A percentile compares a stretch with the other conserved stretches of the same genome.
Evolutionary conservation across 2,888 invertebrate genomes (phyloP).

Genomic region (Athetis lepigone): DNA sequence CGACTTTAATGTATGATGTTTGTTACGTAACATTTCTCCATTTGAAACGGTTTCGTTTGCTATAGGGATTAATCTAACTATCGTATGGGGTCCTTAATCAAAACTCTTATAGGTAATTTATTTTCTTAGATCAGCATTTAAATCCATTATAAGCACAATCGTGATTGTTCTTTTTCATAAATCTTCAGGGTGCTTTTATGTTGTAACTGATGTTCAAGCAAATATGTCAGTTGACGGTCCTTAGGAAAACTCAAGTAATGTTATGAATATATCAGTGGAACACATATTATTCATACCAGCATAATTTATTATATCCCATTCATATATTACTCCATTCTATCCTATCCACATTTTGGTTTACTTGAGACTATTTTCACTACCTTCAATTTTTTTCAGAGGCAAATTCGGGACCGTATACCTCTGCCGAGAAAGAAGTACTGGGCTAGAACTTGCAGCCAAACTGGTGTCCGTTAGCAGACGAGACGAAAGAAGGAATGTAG

Average conservation of each 20-base stretch:
- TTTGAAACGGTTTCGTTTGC: constrained; percentile 30
- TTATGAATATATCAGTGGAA: not conserved
- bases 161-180: constrained; percentile 26
- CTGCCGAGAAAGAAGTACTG: constrained; percentile 96
- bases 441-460: constrained; percentile 97
- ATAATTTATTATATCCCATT: too few relatives aligned
- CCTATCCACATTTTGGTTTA: too few relatives aligned
- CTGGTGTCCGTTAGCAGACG: constrained; percentile 96
- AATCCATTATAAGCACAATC: constrained; percentile 26
- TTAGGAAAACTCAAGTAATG: not conserved
- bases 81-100: constrained; percentile 38
- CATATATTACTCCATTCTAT: not conserved
- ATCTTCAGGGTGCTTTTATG: constrained; percentile 31
- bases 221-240: constrained; percentile 11
- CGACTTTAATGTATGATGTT: constrained; percentile 27
- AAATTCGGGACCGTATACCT: constrained; percentile 99
- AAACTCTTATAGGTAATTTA: constrained; percentile 31
- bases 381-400: constrained; percentile 93
- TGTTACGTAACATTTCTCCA: constrained; percentile 44
- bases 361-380: not conserved
- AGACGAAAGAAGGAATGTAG: constrained; percentile 97
- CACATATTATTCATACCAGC: too few relatives aligned
- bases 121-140: constrained; percentile 37
- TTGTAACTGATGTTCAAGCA: constrained; percentile 13
- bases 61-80: constrained; percentile 37